Conservation (phyloP, 2,113 vertebrate genomes). For the Cranoglanis bouderius region DNA sequence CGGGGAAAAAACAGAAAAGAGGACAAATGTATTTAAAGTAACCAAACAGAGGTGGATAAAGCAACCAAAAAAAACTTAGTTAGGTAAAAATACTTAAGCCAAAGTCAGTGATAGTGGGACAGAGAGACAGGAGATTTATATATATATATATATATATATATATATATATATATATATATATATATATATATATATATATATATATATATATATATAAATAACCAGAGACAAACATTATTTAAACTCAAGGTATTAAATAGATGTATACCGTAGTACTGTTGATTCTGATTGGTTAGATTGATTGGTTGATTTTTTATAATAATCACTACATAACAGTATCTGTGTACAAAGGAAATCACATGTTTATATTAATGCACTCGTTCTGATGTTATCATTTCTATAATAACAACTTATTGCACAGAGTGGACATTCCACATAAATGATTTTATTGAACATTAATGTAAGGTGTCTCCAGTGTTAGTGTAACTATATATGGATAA, state of each 20-base stretch:
- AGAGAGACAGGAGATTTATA: neutral
- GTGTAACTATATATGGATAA: neutral
- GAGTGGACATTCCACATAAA: neutral
- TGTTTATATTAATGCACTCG: too few species aligned
- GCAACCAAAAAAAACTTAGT: neutral
- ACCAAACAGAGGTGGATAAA: neutral
- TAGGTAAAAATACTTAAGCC: neutral
- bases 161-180: too few species aligned
- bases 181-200: too few species aligned
- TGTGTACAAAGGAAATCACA: too few species aligned
- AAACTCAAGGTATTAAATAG: neutral
- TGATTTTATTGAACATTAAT: neutral
- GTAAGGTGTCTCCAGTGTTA: neutral
- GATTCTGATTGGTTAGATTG: neutral
- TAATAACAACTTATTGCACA: neutral
- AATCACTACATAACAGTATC: neutral
- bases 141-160: too few species aligned
- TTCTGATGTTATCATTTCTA: too few species aligned
- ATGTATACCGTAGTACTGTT: neutral
- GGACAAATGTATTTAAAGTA: neutral
- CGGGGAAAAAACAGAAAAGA: neutral
- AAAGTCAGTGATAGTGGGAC: neutral
- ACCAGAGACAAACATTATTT: neutral
- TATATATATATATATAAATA: too few species aligned
- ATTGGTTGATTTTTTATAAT: neutral